Percentiles rank a stretch among this genome's conserved stretches.
Evolutionary conservation across 2,113 vertebrate genomes (phyloP).

Genomic region (Pedionomus torquatus): DNA sequence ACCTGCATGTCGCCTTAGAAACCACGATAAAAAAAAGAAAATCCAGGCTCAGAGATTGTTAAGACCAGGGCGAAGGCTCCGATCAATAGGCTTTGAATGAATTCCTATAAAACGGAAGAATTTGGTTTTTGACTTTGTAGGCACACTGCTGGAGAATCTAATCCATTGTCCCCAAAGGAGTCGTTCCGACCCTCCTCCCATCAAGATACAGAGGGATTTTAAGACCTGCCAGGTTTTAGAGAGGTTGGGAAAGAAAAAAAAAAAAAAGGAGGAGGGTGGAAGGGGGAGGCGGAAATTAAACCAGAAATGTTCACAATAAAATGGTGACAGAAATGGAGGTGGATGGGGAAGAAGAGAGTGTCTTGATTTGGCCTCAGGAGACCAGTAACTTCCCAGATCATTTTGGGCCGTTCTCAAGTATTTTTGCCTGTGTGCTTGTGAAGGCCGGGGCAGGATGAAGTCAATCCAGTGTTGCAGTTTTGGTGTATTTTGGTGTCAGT

Average conservation of each 20-base stretch:
- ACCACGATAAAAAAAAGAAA: background rate
- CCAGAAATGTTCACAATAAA: slow-evolving; percentile 47
- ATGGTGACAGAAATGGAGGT: background rate
- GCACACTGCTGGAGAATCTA: background rate
- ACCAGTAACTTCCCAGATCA: background rate
- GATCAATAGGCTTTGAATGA: slow-evolving; percentile 49
- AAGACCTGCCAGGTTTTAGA: slow-evolving; percentile 27
- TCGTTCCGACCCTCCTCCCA: background rate
- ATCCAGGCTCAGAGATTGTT: background rate
- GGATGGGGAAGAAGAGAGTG: background rate
- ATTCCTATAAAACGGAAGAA: slow-evolving; percentile 43
- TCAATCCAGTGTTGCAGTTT: rapidly evolving
- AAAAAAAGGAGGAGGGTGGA: background rate
- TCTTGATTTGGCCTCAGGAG: background rate
- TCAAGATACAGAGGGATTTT: background rate
- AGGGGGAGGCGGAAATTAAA: slow-evolving; percentile 8
- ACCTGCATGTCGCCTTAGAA: background rate
- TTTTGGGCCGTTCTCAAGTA: background rate
- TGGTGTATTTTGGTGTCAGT: background rate
- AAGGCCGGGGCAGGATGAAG: background rate
- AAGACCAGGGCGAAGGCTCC: background rate
- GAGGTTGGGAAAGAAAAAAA: background rate
- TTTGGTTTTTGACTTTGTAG: slow-evolving; percentile 37
- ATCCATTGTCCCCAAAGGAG: slow-evolving; percentile 26
- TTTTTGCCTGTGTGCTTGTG: background rate